Percentiles rank a stretch among this genome's conserved stretches.
Evolutionary conservation across 2,113 vertebrate genomes (phyloP).

Genomic region (Grammomys surdaster): DNA sequence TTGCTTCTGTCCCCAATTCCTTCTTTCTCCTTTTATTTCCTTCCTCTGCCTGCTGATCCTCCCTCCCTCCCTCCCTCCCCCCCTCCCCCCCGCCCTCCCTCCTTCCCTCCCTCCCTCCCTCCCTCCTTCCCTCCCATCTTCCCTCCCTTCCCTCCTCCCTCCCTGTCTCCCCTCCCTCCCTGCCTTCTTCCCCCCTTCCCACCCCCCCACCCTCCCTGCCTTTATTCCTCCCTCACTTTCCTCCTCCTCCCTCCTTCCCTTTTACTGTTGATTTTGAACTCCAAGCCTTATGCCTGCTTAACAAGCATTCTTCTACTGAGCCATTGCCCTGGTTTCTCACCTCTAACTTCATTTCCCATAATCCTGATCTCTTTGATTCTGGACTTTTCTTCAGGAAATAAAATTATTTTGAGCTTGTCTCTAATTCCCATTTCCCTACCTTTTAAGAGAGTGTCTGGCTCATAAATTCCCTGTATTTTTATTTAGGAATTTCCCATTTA

Average conservation of each 20-base stretch:
- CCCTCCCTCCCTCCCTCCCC: fast-evolving
- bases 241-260: background rate
- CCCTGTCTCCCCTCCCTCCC: fast-evolving
- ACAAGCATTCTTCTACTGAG: background rate
- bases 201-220: fast-evolving
- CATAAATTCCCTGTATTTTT: background rate
- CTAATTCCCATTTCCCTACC: background rate
- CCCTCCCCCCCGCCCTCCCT: fast-evolving
- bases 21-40: too few relatives aligned
- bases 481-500: constrained; percentile 46
- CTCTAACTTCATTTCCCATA: background rate
- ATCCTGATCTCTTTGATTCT: background rate
- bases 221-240: too few relatives aligned
- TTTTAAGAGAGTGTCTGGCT: background rate
- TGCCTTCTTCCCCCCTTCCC: fast-evolving
- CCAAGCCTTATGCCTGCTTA: background rate
- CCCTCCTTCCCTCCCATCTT: fast-evolving
- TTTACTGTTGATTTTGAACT: background rate
- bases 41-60: too few relatives aligned
- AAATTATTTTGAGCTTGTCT: background rate
- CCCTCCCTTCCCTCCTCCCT: fast-evolving
- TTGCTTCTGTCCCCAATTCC: background rate
- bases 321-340: background rate
- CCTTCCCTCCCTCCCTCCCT: fast-evolving
- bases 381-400: background rate